Base-by-base conservation (phyloP, 2,888 invertebrate genomes). In the Acleris cristana region DNA sequence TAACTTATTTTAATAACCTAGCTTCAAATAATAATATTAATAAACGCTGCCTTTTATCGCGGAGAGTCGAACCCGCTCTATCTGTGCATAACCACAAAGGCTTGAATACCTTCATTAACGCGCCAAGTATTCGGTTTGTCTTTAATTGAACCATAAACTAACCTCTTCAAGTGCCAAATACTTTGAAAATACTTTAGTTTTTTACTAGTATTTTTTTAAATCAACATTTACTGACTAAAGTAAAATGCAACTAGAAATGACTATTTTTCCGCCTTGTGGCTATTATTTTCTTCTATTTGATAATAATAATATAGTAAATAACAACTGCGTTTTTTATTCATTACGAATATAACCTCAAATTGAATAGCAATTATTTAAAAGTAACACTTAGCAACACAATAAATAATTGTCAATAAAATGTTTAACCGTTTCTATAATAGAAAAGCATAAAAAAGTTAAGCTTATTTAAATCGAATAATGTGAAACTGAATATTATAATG, bases 81-180 rank as follows among this genome's bases (percentile, higher is more conserved):
- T 48, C 58, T 52, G 45, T 48, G 45, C 30, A 58, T 14, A 26
- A 6, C 21, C 48, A 48, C 48, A 58, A 58, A 26, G 19, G 58
- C 44, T 18, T 23, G 18, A 23, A 58, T 58, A 48, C 58, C 48
- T 58, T 48, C 48, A 58, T 58, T 48, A 58, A 26, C 18, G 45
- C 45, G 58, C 3, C 14, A 49, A 58, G 26, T 48, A 48, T 58
- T 58, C 48, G 6, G 23, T 49, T 10, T 49, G 40, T 14, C 21
- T 18, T 58, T 58, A 48, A 45, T 45, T 58, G n/a, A 49, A 18
- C 26, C 26, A 30, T 58, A 58, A 58, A 58, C 14, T 49, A 48
- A 18, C 48, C 3, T 5, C 40, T 12, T 40, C 40, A 30, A 58
- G 18, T 45, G 8, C 58, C 23, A 58, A 58, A 26, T 30, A 16